A percentile compares a stretch with the other conserved stretches of the same genome.
Evolutionary conservation across 2,888 invertebrate genomes (phyloP).

Genomic region (Rhynchonema sp.): DNA sequence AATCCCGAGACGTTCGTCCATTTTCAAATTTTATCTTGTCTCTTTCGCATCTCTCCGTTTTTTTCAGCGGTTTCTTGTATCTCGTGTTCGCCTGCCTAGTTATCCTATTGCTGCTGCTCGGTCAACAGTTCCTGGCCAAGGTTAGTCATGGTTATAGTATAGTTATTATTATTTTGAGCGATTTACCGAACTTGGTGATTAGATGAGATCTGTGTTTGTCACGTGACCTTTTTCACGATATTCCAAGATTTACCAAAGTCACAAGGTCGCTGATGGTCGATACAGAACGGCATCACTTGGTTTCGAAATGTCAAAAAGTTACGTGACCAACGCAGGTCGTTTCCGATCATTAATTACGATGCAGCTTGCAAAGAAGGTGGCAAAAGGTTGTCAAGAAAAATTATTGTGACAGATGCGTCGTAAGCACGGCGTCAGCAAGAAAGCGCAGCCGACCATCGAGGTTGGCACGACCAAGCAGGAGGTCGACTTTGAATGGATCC

Average conservation of each 20-base stretch:
- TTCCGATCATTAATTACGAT: too few species aligned
- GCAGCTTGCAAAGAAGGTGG: background rate
- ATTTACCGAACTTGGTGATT: too few species aligned
- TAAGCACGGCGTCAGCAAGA: slow-evolving; percentile 19
- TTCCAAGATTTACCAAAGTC: too few species aligned
- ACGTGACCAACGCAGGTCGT: too few species aligned
- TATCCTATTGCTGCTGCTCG: slow-evolving; percentile 54
- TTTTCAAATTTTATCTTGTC: background rate
- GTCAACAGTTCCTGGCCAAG: slow-evolving; percentile 27
- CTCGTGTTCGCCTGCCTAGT: slow-evolving; percentile 74
- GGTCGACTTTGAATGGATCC: slow-evolving; percentile 96
- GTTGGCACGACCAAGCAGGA: slow-evolving; percentile 73
- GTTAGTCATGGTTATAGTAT: too few species aligned
- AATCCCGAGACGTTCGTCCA: slow-evolving; percentile 65
- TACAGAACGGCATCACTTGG: too few species aligned
- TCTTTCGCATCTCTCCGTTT: background rate
- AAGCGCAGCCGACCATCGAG: slow-evolving; percentile 40
- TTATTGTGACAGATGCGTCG: slow-evolving; percentile 14
- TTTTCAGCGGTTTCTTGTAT: slow-evolving; percentile 63
- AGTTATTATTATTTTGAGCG: too few species aligned
- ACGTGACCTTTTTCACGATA: too few species aligned
- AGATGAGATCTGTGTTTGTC: too few species aligned
- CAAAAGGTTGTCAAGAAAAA: slow-evolving; percentile 9
- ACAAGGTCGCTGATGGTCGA: too few species aligned
- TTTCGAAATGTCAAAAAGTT: too few species aligned